phyloP scores from a whole-genome alignment of 1,140 invertebrate species.

The Drosophila mayri region DNA sequence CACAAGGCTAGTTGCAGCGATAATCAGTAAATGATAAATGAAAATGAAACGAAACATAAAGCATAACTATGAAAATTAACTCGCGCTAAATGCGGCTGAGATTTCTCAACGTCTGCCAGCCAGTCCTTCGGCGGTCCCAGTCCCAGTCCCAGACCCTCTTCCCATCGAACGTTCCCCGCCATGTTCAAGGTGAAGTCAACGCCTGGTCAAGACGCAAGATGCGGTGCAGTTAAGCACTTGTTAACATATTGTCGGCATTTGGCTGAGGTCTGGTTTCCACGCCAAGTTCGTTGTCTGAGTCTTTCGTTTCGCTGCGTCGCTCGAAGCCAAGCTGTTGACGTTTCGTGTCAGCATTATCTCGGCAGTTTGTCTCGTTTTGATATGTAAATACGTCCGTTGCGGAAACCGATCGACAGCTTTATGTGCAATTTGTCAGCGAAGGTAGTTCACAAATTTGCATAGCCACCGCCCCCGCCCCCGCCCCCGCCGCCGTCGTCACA shows the following conservation, averaged over 20 bases:
- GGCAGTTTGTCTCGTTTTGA: constrained; percentile 34
- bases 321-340: constrained; percentile 71
- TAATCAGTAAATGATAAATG: constrained; percentile 83
- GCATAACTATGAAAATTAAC: constrained; percentile 76
- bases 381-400: constrained; percentile 63
- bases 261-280: constrained; percentile 32
- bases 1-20: constrained; percentile 67
- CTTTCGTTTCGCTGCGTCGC: constrained; percentile 59
- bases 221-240: constrained; percentile 80
- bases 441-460: constrained; percentile 81
- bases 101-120: constrained; percentile 40
- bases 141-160: neutral
- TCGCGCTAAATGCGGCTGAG: constrained; percentile 68
- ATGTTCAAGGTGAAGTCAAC: constrained; percentile 74
- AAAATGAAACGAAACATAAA: constrained; percentile 77
- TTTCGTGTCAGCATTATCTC: constrained; percentile 80
- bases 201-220: constrained; percentile 43
- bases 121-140: constrained; percentile 10
- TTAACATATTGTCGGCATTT: constrained; percentile 84
- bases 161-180: neutral
- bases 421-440: constrained; percentile 82
- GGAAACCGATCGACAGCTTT: constrained; percentile 82
- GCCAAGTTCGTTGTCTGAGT: constrained; percentile 71
- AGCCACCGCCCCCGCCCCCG: constrained; percentile 44
- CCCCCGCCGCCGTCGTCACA: neutral